Base-by-base conservation (phyloP, 1,140 invertebrate species). In the Pteromalus puparum region DNA sequence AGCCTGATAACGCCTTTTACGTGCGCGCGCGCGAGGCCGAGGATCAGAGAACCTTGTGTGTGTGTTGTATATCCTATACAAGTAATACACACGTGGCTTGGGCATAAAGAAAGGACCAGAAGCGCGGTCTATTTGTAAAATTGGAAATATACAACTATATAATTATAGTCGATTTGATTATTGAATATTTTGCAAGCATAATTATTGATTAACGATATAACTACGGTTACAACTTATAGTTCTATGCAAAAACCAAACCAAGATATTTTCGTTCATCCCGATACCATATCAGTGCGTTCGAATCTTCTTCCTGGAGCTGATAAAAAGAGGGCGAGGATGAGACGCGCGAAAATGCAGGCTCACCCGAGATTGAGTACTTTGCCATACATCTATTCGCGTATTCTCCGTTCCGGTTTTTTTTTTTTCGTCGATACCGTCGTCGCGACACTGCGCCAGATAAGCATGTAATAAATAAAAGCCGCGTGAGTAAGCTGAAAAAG, bases 391-490 rank as follows among this genome's bases (percentile, higher is more conserved):
- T n/a, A n/a, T n/a, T n/a, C n/a, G n/a, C n/a, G n/a, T n/a, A n/a
- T n/a, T n/a, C n/a, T n/a, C n/a, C n/a, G n/a, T n/a, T n/a, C n/a
- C n/a, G n/a, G n/a, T n/a, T n/a, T n/a, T n/a, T n/a, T n/a, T n/a
- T 65, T 28, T 77, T 53, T 34, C 46, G 24, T 61, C 12, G 24
- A n/a, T n/a, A n/a, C 13, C 13, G 28, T 48, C 75, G 67, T 12
- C 28, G 81, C 48, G 75, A 85, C 70, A 48, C 73, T 83, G 74
- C 86, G 83, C 77, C 65, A 89, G 90, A 92, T 90, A 91, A 90
- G 89, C 70, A 84, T 26, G 72, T 90, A 89, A 91, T 90, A 91
- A 91, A 91, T 92, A 91, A 89, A 89, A 86, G 87, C 86, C 61
- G 86, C 86, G 89, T 90, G 90, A 91, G 90, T 90, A 90, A 89